Evolutionary conservation across 1,140 invertebrate species (phyloP).

Genomic region (Pogonomyrmex barbatus): DNA sequence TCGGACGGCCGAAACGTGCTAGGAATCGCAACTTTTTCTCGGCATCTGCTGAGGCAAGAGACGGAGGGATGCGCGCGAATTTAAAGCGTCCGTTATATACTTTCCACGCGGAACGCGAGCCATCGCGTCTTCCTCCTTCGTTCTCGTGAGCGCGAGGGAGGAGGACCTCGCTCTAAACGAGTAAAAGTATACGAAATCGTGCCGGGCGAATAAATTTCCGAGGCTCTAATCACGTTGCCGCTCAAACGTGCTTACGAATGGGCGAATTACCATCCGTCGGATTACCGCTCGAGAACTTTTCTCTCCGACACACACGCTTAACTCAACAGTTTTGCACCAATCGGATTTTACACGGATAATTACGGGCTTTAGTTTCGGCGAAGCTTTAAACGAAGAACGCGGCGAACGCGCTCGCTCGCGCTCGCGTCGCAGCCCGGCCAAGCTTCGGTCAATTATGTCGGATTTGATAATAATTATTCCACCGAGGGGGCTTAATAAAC

Average conservation of each 20-base stretch:
- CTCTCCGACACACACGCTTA: constrained; percentile 44
- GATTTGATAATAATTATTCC: constrained; percentile 28
- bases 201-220: constrained; percentile 57
- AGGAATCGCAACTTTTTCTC: constrained; percentile 63
- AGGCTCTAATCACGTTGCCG: constrained; percentile 57
- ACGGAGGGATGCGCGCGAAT: constrained; percentile 58
- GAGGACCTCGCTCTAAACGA: constrained; percentile 27
- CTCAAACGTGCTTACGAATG: constrained; percentile 57
- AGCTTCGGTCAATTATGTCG: constrained; percentile 11
- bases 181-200: constrained; percentile 53
- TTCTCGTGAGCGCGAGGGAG: neutral
- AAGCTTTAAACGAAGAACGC: neutral
- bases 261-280: constrained; percentile 54
- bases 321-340: constrained; percentile 54
- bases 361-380: constrained; percentile 8
- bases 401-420: neutral
- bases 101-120: constrained; percentile 43
- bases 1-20: constrained; percentile 65
- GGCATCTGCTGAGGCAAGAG: constrained; percentile 37
- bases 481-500: neutral
- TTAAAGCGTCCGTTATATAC: constrained; percentile 70
- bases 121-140: neutral
- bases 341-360: constrained; percentile 54
- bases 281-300: constrained; percentile 52
- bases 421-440: neutral